These are phyloP conservation scores for Chaitophorus viminalis DNA, from an alignment of 2,888 invertebrate genomes.

Conservation along the genomic window DNA sequence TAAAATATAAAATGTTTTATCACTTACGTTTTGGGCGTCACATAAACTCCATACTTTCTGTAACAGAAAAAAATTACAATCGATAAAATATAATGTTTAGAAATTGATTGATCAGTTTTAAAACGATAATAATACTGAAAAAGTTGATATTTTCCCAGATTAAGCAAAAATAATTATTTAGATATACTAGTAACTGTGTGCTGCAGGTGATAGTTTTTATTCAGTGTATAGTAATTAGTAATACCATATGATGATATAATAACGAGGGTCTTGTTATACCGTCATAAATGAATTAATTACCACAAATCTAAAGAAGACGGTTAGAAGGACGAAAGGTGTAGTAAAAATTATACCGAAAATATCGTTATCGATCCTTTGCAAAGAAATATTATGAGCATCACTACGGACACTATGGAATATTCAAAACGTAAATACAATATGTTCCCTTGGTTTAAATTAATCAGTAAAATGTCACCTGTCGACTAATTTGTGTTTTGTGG, in stretches of 20 bases:
- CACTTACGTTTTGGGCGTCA: slow-evolving; percentile 47
- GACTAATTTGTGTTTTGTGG: no score
- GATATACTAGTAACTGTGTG: no score
- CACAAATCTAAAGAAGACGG: not conserved
- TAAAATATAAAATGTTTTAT: not conserved
- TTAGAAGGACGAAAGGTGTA: not conserved
- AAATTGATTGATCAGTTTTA: not conserved
- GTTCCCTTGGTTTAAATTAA: no score
- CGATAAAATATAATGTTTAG: not conserved
- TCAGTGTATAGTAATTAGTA: not conserved
- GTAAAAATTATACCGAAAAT: not conserved
- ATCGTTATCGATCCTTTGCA: not conserved
- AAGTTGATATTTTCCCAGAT: not conserved
- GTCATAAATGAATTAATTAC: slow-evolving; percentile 26
- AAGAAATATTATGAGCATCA: no score
- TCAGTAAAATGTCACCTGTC: no score
- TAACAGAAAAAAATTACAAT: slow-evolving; percentile 2
- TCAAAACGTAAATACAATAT: no score
- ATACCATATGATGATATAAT: slow-evolving; percentile 1
- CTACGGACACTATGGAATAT: no score
- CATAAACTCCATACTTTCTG: slow-evolving; percentile 38
- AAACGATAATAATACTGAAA: not conserved
- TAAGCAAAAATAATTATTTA: not conserved
- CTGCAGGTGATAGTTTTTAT: slow-evolving; percentile 19
- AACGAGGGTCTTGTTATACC: slow-evolving; percentile 10